Evolutionary conservation across 2,888 invertebrate species (phyloP).

Genomic region (Pharmacophagus antenor): DNA sequence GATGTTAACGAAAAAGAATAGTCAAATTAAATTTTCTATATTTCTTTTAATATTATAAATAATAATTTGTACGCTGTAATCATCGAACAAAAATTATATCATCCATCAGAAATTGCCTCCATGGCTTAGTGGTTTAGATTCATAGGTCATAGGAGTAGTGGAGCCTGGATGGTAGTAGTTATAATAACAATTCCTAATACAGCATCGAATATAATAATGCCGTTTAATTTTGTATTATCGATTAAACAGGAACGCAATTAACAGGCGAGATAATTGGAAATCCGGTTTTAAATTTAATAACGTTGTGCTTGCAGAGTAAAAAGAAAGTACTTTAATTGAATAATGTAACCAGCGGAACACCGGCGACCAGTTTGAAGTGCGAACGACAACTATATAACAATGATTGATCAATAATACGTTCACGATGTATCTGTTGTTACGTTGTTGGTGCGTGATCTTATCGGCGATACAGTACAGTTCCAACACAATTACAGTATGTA

Average conservation of each 20-base stretch:
- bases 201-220: conserved; percentile 19
- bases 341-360: conserved; percentile 15
- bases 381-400: conserved; percentile 13
- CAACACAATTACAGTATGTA: no score
- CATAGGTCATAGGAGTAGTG: not conserved
- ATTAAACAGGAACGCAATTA: conserved; percentile 28
- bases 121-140: not conserved
- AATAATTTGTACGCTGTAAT: no score
- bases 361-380: conserved; percentile 9
- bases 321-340: conserved; percentile 25
- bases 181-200: conserved; percentile 6
- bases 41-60: no score
- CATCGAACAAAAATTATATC: no score
- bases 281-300: conserved; percentile 28
- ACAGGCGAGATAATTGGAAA: conserved; percentile 23
- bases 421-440: no score
- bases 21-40: no score
- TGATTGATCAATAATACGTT: conserved; percentile 13
- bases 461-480: no score
- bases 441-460: no score
- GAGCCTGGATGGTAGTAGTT: not conserved
- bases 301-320: conserved; percentile 14
- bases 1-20: no score
- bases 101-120: not conserved
- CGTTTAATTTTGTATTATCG: conserved; percentile 25